These are phyloP conservation scores for Ephialtes manifestator DNA, from an alignment of 2,888 invertebrate genomes.

Conservation along the genomic window DNA sequence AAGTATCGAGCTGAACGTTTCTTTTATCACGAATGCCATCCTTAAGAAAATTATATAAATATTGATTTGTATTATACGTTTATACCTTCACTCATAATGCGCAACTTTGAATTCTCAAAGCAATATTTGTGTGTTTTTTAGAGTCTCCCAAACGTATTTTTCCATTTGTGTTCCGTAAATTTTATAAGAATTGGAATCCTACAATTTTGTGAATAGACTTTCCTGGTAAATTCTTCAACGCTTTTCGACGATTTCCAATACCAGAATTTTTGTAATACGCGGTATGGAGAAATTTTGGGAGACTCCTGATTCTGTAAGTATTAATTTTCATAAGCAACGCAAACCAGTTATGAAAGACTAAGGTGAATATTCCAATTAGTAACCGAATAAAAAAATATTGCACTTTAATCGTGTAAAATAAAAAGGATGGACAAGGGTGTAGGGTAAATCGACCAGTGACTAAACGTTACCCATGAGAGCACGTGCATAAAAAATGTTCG, in stretches of 20 bases:
- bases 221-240: background rate
- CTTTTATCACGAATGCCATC: constrained; percentile 44
- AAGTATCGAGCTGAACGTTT: constrained; percentile 64
- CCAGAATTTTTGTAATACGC: background rate
- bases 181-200: background rate
- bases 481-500: too few species aligned
- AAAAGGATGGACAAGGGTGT: too few species aligned
- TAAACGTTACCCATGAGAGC: too few species aligned
- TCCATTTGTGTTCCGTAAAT: background rate
- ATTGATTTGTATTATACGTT: background rate
- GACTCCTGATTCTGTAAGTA: background rate
- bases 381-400: too few species aligned
- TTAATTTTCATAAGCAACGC: background rate
- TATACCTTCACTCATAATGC: background rate
- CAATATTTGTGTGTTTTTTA: background rate
- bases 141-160: background rate
- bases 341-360: background rate
- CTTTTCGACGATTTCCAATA: background rate
- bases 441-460: too few species aligned
- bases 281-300: background rate
- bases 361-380: too few species aligned
- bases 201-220: background rate
- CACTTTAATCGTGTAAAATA: too few species aligned
- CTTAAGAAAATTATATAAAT: constrained; percentile 28
- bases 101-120: background rate